Percentiles rank a stretch among this genome's conserved stretches.
Conservation (phyloP, 2,113 vertebrate genomes). For the Dendrocopos noguchii region DNA sequence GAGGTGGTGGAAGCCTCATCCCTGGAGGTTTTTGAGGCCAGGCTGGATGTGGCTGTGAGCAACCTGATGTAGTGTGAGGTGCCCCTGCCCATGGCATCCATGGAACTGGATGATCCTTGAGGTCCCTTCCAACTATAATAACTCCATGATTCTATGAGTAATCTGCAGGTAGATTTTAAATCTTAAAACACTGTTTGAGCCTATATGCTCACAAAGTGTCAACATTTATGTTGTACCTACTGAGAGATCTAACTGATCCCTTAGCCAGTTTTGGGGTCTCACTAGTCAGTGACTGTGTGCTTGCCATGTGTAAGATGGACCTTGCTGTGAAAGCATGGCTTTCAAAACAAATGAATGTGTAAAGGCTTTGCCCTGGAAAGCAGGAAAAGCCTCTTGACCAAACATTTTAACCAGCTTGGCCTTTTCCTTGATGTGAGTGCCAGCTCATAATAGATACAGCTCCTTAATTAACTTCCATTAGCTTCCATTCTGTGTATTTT, state of each 20-base stretch:
- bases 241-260: neutral
- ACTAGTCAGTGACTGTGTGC: neutral
- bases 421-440: neutral
- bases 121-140: too few species aligned
- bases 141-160: neutral
- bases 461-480: neutral
- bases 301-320: neutral
- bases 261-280: neutral
- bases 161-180: neutral
- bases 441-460: neutral
- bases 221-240: neutral
- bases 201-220: neutral
- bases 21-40: too few species aligned
- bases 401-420: neutral
- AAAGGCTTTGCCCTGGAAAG: neutral
- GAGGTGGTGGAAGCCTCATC: too few species aligned
- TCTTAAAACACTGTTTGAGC: neutral
- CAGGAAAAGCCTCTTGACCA: neutral
- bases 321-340: neutral
- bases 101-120: too few species aligned
- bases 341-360: neutral
- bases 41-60: too few species aligned
- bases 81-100: too few species aligned
- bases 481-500: neutral
- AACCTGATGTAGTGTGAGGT: too few species aligned